Percentiles rank a stretch among this genome's conserved stretches.
Evolutionary conservation across 1,140 invertebrate species (phyloP).

Genomic region (Orius insidiosus): DNA sequence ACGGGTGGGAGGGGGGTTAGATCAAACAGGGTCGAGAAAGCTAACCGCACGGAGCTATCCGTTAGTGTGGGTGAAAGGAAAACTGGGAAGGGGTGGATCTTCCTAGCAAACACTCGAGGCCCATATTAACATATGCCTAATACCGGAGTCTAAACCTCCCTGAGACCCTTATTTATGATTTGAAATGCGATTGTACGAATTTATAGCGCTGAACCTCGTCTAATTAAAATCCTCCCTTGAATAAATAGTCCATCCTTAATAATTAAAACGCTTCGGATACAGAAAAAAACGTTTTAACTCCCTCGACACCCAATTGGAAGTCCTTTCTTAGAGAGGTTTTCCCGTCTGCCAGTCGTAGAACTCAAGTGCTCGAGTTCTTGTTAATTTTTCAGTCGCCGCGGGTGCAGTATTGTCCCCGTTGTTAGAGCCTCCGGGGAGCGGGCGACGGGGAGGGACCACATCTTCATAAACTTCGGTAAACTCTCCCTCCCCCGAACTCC

Average conservation of each 20-base stretch:
- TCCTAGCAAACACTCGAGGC: conserved; percentile 7
- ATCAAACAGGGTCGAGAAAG: conserved; percentile 7
- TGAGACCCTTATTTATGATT: conserved; percentile 14
- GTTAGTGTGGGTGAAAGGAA: not conserved
- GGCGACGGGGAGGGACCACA: no score
- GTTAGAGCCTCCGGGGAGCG: no score
- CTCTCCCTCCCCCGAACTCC: no score
- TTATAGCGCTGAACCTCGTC: conserved; percentile 1
- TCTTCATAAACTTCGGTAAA: no score
- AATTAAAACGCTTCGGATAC: not conserved
- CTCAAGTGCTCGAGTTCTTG: not conserved
- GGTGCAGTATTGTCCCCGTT: no score
- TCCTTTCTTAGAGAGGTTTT: not conserved
- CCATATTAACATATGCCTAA: conserved; percentile 16
- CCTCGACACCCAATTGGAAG: no score
- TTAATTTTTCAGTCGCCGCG: no score
- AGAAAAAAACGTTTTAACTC: not conserved
- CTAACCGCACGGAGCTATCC: conserved; percentile 5
- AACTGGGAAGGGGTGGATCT: no score
- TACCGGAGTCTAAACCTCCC: conserved; percentile 11
- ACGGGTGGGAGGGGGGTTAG: conserved; percentile 1
- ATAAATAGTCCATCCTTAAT: not conserved
- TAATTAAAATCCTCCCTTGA: no score
- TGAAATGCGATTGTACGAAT: conserved; percentile 12
- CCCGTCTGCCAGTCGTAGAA: not conserved